Percentiles rank a stretch among this genome's conserved stretches.
These are phyloP conservation scores for Forbesichthys papilliferus DNA, from an alignment of 2,113 vertebrate genomes.

Conservation along the genomic window DNA sequence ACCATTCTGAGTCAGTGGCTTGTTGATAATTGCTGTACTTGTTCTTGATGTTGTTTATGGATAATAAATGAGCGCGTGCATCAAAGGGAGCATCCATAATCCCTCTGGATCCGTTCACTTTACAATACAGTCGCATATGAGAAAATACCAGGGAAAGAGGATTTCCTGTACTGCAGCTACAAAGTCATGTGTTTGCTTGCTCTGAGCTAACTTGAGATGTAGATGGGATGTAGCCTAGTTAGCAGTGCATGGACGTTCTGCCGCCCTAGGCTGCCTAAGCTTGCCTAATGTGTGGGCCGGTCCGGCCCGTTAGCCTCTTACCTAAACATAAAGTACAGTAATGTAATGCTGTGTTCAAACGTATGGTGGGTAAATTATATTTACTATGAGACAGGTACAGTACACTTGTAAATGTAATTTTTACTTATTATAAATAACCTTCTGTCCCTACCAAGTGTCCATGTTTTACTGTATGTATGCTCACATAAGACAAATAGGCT, in stretches of 20 bases:
- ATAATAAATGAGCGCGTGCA: constrained; percentile 65
- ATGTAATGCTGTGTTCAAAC: not conserved
- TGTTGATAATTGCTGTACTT: constrained; percentile 61
- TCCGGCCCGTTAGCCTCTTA: too few relatives aligned
- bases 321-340: too few relatives aligned
- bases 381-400: constrained; percentile 21
- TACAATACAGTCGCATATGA: constrained; percentile 22
- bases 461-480: too few relatives aligned
- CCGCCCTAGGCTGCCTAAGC: too few relatives aligned
- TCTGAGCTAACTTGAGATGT: constrained; percentile 1
- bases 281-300: too few relatives aligned
- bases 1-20: constrained; percentile 37
- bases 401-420: not conserved
- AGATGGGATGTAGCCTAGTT: too few relatives aligned
- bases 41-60: constrained; percentile 65
- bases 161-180: constrained; percentile 6
- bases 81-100: constrained; percentile 51
- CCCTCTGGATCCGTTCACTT: constrained; percentile 41
- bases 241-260: too few relatives aligned
- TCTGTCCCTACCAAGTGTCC: too few relatives aligned
- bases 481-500: too few relatives aligned
- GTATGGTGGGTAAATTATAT: not conserved
- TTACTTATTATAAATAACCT: too few relatives aligned
- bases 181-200: constrained; percentile 17
- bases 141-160: constrained; percentile 21